Evolutionary conservation across 2,113 vertebrate genomes (phyloP).

Genomic region (Nematolebias whitei): DNA sequence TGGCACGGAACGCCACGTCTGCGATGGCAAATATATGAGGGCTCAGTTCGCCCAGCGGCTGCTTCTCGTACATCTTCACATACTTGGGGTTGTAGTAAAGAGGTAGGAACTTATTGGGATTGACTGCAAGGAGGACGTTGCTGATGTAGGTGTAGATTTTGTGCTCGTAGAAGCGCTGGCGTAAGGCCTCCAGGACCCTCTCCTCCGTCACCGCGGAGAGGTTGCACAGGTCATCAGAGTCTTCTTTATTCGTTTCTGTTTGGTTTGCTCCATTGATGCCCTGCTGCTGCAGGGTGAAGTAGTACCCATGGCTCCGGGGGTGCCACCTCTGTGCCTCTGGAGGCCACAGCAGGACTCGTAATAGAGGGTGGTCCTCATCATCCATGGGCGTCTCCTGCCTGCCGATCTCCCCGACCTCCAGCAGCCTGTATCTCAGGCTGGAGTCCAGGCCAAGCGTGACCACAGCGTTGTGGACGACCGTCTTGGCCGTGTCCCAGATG

Average conservation of each 20-base stretch:
- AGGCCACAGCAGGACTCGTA: slow-evolving; percentile 89
- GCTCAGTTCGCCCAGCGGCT: slow-evolving; percentile 88
- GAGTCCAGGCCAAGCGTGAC: slow-evolving; percentile 79
- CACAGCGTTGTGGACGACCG: slow-evolving; percentile 81
- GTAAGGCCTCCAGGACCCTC: slow-evolving; percentile 82
- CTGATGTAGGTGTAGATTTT: slow-evolving; percentile 93
- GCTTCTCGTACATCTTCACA: slow-evolving; percentile 93
- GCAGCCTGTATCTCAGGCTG: slow-evolving; percentile 79
- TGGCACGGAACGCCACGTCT: slow-evolving; percentile 87
- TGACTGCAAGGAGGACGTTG: slow-evolving; percentile 91
- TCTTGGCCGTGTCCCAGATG: slow-evolving; percentile 76
- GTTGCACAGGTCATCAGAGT: slow-evolving; percentile 88
- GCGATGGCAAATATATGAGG: slow-evolving; percentile 95
- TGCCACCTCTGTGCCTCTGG: slow-evolving; percentile 83
- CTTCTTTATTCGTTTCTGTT: slow-evolving; percentile 64
- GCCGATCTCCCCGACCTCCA: slow-evolving; percentile 85
- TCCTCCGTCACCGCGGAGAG: slow-evolving; percentile 85
- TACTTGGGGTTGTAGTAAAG: slow-evolving; percentile 97
- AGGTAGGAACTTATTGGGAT: slow-evolving; percentile 94
- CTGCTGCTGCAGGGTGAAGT: slow-evolving; percentile 86
- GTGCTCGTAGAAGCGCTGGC: slow-evolving; percentile 84
- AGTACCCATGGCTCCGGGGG: slow-evolving; percentile 83
- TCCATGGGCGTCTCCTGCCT: slow-evolving; percentile 85
- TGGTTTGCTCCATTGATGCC: slow-evolving; percentile 64
- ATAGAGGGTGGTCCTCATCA: slow-evolving; percentile 79